A percentile compares a stretch with the other conserved stretches of the same genome.
Evolutionary conservation across 2,113 vertebrate species (phyloP).

Genomic region (Platichthys flesus): DNA sequence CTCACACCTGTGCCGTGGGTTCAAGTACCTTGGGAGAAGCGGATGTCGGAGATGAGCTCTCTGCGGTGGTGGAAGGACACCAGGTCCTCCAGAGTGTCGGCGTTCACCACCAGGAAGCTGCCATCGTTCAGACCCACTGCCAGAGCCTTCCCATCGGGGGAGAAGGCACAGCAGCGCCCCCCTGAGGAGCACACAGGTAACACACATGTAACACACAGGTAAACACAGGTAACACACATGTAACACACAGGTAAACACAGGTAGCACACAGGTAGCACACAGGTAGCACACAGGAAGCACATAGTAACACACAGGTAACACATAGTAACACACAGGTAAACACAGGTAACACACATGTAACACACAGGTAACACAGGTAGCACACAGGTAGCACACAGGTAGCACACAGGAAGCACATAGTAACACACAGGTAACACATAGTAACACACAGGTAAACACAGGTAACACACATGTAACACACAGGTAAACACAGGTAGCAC

Average conservation of each 20-base stretch:
- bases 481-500: too few relatives aligned
- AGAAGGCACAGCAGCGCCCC: constrained; percentile 96
- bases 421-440: background rate
- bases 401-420: too few relatives aligned
- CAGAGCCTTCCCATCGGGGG: constrained; percentile 95
- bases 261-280: too few relatives aligned
- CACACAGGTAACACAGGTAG: too few relatives aligned
- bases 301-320: background rate
- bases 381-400: too few relatives aligned
- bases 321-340: too few relatives aligned
- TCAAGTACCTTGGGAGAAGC: constrained; percentile 92
- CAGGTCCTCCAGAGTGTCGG: constrained; percentile 98
- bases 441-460: too few relatives aligned
- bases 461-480: too few relatives aligned
- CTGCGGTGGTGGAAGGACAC: constrained; percentile 97
- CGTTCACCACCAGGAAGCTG: constrained; percentile 97
- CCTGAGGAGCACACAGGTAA: constrained; percentile 74
- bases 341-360: too few relatives aligned
- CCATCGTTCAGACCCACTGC: constrained; percentile 96
- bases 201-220: too few relatives aligned
- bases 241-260: too few relatives aligned
- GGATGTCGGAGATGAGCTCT: constrained; percentile 96
- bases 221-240: too few relatives aligned
- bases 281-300: background rate
- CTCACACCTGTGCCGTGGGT: background rate